Percentiles rank a stretch among this genome's conserved stretches.
Evolutionary conservation across 2,797 vertebrate species (phyloP).

Genomic region (Dallia pectoralis): DNA sequence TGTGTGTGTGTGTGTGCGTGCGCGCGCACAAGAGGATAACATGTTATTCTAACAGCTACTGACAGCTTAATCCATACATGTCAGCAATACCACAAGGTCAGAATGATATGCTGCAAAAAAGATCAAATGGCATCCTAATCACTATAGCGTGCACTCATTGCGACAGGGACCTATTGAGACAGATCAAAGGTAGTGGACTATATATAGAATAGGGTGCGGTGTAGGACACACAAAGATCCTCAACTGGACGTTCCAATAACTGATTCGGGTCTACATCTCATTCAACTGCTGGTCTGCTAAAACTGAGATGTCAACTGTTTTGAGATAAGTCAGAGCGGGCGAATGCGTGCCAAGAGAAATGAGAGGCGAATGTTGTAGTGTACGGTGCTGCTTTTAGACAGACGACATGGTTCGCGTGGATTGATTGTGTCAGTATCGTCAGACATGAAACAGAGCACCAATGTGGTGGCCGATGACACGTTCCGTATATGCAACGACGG

Average conservation of each 20-base stretch:
- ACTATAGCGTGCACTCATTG: background rate
- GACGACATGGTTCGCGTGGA: background rate
- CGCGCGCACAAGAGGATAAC: background rate
- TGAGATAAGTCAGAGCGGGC: background rate
- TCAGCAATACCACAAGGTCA: constrained; percentile 27
- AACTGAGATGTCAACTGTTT: constrained; percentile 4
- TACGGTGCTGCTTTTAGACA: background rate
- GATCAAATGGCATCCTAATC: background rate
- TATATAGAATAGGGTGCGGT: background rate
- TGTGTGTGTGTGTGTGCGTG: no score
- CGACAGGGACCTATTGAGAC: background rate
- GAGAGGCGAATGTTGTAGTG: background rate
- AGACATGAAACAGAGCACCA: background rate
- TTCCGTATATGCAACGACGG: background rate
- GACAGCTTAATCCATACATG: constrained; percentile 35
- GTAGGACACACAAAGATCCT: constrained; percentile 25
- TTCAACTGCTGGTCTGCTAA: constrained; percentile 34
- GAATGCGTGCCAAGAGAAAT: background rate
- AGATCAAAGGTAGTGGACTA: background rate
- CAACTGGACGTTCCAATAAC: constrained; percentile 28
- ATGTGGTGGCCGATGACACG: background rate
- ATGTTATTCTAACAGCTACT: constrained; percentile 32
- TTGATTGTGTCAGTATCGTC: background rate
- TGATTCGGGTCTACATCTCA: constrained; percentile 17
- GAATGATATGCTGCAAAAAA: constrained; percentile 15